Conservation (phyloP, 2,797 vertebrate species). For the Megaceryle alcyon region DNA sequence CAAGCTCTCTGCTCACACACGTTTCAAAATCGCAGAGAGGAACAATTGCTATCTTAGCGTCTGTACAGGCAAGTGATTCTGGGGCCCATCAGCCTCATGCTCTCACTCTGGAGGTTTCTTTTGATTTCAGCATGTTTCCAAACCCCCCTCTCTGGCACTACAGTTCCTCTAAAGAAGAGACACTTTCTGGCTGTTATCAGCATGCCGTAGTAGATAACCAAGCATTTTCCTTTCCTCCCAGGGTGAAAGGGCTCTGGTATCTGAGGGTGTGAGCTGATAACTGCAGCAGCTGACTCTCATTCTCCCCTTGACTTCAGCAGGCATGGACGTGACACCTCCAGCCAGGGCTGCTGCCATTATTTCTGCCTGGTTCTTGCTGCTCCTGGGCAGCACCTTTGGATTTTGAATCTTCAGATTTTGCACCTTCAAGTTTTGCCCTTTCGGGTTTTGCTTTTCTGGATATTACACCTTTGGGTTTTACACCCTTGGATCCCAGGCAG, state of each 20-base stretch:
- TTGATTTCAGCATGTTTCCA: not conserved
- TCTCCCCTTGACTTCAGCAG: not conserved
- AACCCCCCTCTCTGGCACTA: not conserved
- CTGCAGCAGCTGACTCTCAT: not conserved
- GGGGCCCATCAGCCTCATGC: not conserved
- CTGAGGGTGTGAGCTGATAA: not conserved
- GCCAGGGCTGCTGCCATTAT: not conserved
- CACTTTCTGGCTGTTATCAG: not conserved
- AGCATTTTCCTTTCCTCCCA: not conserved
- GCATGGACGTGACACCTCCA: not conserved
- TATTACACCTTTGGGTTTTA: not conserved
- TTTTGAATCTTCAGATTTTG: not conserved
- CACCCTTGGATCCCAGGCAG: not conserved
- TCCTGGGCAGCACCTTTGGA: not conserved
- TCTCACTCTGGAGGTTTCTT: not conserved
- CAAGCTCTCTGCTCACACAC: not conserved
- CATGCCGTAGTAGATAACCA: not conserved
- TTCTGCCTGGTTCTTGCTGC: not conserved
- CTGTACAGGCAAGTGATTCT: not conserved
- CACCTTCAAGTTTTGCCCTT: not conserved
- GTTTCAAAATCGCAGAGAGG: not conserved
- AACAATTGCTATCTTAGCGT: fast-evolving
- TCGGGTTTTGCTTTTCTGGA: not conserved
- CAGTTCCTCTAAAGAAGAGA: not conserved
- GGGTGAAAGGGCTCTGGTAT: not conserved